These are phyloP conservation scores for Caenorhabditis parvicauda DNA, from an alignment of 2,888 invertebrate species.

Conservation along the genomic window DNA sequence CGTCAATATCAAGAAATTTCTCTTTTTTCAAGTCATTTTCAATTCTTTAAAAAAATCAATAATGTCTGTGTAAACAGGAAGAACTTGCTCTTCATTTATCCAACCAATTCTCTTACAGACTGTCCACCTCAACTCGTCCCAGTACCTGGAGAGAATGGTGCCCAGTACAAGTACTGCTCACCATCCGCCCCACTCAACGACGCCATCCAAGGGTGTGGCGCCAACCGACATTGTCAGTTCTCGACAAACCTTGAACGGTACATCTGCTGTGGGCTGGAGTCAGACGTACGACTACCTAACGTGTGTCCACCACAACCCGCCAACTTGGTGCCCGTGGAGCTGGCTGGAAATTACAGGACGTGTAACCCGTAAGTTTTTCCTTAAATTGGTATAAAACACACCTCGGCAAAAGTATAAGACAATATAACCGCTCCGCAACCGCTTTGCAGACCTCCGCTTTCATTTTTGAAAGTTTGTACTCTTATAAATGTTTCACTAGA, in stretches of 20 bases:
- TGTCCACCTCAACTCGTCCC: conserved; percentile 62
- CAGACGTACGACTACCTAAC: conserved; percentile 59
- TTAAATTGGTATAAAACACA: no score
- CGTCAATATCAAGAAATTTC: background rate
- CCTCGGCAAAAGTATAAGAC: no score
- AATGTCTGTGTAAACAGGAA: background rate
- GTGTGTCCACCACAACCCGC: conserved; percentile 61
- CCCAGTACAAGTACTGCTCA: conserved; percentile 59
- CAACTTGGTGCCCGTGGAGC: conserved; percentile 59
- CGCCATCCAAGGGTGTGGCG: conserved; percentile 59
- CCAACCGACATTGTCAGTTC: conserved; percentile 60
- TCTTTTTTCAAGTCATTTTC: background rate
- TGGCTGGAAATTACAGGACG: conserved; percentile 53
- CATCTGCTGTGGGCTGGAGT: conserved; percentile 60
- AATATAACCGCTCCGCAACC: no score
- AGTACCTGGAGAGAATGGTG: conserved; percentile 58
- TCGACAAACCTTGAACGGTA: conserved; percentile 57
- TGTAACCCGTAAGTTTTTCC: conserved; percentile 35
- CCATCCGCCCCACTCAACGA: conserved; percentile 59
- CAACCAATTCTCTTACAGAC: conserved; percentile 35
- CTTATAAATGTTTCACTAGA: no score
- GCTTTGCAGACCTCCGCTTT: no score
- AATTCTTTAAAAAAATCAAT: background rate
- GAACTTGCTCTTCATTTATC: background rate
- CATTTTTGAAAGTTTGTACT: no score